Base-by-base conservation (phyloP, 2,797 vertebrate species). In the Sebastes matsubarae region DNA sequence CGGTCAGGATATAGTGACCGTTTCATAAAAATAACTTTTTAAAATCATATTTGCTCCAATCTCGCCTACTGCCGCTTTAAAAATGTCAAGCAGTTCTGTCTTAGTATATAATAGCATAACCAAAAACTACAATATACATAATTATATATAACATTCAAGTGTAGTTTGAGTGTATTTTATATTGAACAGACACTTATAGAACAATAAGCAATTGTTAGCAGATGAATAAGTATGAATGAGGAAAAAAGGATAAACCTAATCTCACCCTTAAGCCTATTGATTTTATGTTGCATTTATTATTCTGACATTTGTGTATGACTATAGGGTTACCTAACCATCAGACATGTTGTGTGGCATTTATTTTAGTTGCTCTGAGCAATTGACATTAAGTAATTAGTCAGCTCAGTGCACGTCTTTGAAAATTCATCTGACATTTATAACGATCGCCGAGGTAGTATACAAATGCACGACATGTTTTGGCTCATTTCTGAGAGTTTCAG, bases 351-450 rank as follows among this genome's bases (percentile, higher is more conserved):
- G 63, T 63, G 61, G 34, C 57, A 75, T 88, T 88, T 84, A 72
- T 87, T 83, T 79, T 14, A 22, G 38, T 32, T 77, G 30, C 81
- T 77, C 20, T 67, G 42, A 72, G 67, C 65, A 78, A 38, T 30
- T 82, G 75, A 78, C 75, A 68, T 79, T 27, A 80, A 55, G 54
- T 76, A 85, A 82, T 78, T 66, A 81, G 70, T 64, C 55, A 71
- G 55, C 68, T 69, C 72, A 72, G 34, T 50, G 72, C 61, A 72
- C 22, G 38, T 61, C 74, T 80, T 66, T 29, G 57, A 78, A 75
- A 74, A 84, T 78, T 46, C 59, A 20, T 75, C 46, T 83, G 83
- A 86, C 85, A 90, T 89, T 89, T 88, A 70, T 18, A 87, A 74
- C 55, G 65, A 75, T 64, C 25, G 3, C 13, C 5, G 10, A 71